Conservation (phyloP, 2,797 vertebrate genomes). For the Bovichtus variegatus region DNA sequence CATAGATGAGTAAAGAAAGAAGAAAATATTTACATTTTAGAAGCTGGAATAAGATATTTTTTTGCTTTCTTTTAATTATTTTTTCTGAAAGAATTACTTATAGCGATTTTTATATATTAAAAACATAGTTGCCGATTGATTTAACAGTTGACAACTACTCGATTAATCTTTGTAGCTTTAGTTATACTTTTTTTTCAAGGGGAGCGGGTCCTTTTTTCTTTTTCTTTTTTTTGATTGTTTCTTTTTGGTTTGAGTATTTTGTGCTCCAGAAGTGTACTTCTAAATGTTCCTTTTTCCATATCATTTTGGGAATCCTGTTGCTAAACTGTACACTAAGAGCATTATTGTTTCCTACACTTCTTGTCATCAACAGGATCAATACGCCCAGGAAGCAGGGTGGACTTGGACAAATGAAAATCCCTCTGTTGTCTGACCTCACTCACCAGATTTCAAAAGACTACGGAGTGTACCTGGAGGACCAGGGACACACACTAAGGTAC, state of each 20-base stretch:
- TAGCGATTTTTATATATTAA: too few relatives aligned
- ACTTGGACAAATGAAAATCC: slow-evolving; percentile 94
- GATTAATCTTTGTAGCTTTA: too few relatives aligned
- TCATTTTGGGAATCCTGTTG: background rate
- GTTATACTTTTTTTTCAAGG: too few relatives aligned
- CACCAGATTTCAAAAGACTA: slow-evolving; percentile 98
- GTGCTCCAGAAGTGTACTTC: background rate
- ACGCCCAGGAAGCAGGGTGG: slow-evolving; percentile 96
- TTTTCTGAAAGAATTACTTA: too few relatives aligned
- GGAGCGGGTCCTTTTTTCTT: background rate
- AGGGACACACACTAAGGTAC: slow-evolving; percentile 96
- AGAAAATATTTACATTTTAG: background rate
- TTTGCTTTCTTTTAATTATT: background rate
- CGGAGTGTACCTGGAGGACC: slow-evolving; percentile 96
- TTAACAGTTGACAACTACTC: too few relatives aligned
- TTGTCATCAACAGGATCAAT: slow-evolving; percentile 90
- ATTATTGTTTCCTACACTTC: background rate
- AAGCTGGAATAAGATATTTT: background rate
- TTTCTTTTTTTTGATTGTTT: background rate
- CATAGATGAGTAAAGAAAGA: background rate
- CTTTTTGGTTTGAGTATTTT: background rate
- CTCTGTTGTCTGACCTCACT: slow-evolving; percentile 94
- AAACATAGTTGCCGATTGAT: too few relatives aligned
- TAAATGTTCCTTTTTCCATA: background rate
- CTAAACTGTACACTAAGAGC: background rate